Evolutionary conservation across 2,113 vertebrate species (phyloP), one percentile per base, ranked within the genome.

Genomic region (Scatophagus argus): DNA sequence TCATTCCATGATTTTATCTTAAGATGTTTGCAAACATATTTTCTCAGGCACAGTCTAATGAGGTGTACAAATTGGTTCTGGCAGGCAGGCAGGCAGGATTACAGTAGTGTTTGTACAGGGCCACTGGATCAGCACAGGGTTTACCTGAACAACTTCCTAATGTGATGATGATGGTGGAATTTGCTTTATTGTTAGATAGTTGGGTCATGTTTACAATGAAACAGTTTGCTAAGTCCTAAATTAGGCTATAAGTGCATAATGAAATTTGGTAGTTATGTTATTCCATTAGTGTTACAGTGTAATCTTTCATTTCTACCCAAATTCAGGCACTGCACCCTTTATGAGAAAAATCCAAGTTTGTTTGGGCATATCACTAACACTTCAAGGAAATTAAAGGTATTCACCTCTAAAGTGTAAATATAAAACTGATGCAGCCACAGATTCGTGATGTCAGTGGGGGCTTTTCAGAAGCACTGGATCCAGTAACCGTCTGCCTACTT

Each of bases 51-150:
- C n/a, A 4, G 13, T 23, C 68, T 88, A 89, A 90, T 91, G 88
- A 84, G 74, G 23, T 81, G 75, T 85, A 76, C 62, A 90, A 81
- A 91, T 85, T 52, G 54, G 64, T 79, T 90, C 69, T 76, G 68
- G 77, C 85, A 62, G 61, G 36, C 49, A 67, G 68, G 77, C 85
- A 62, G 61, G 36, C 49, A 67, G 77, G 76, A 88, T 87, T 82
- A 73, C n/a, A 2, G 21, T 21, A 0, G 31, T 68, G 38, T 87
- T 78, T 77, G 77, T 55, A 27, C 46, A 66, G 55, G 67, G 68
- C 62, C 8, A 14, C 54, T 31, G 58, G 74, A 51, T 82, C 66
- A 64, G 78, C 36, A 39, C 23, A n/a, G 32, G 39, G 44, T 80
- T 84, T 77, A 76, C 61, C 51, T 62, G 76, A 62, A 34, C 63